Percentiles rank a stretch among this genome's conserved stretches.
Conservation (phyloP, 2,888 invertebrate genomes). For the Drosophila barbarae region DNA sequence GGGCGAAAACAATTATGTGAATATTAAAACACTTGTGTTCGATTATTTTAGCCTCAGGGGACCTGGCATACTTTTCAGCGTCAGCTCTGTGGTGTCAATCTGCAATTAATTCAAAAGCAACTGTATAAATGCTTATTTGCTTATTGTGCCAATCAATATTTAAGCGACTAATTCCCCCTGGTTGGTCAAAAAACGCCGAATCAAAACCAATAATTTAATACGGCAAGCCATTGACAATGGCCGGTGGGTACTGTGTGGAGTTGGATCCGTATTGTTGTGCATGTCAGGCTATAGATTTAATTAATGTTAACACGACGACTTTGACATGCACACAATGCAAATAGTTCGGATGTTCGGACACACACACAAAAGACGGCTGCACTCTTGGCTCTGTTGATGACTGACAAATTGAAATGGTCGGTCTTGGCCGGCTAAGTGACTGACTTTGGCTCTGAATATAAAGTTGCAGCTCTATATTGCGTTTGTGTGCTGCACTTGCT, state of each 20-base stretch:
- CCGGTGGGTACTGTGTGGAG: slow-evolving; percentile 10
- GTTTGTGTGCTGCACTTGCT: slow-evolving; percentile 21
- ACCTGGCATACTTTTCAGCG: slow-evolving; percentile 56
- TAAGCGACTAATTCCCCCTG: slow-evolving; percentile 26
- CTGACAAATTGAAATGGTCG: slow-evolving; percentile 67
- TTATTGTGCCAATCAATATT: slow-evolving; percentile 23
- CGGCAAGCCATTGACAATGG: slow-evolving; percentile 20
- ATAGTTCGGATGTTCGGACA: slow-evolving; percentile 35
- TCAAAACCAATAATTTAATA: slow-evolving; percentile 47
- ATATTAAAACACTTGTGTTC: slow-evolving; percentile 16
- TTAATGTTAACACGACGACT: slow-evolving; percentile 74
- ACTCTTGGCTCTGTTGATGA: slow-evolving; percentile 59
- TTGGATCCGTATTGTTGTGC: slow-evolving; percentile 33
- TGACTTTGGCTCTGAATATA: slow-evolving; percentile 47
- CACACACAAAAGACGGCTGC: slow-evolving; percentile 32
- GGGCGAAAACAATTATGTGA: slow-evolving; percentile 16
- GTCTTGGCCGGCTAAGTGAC: slow-evolving; percentile 61
- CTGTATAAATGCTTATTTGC: slow-evolving; percentile 45
- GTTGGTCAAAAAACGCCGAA: slow-evolving; percentile 44
- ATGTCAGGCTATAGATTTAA: slow-evolving; percentile 65
- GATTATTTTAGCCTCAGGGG: slow-evolving; percentile 25
- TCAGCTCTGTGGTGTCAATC: slow-evolving; percentile 11
- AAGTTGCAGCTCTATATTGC: slow-evolving; percentile 5
- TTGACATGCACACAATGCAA: slow-evolving; percentile 70
- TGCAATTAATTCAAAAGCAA: slow-evolving; percentile 33